Evolutionary conservation across 1,140 invertebrate genomes (phyloP), one percentile per base, ranked within the genome.

Genomic region (Polypedilum vanderplanki): DNA sequence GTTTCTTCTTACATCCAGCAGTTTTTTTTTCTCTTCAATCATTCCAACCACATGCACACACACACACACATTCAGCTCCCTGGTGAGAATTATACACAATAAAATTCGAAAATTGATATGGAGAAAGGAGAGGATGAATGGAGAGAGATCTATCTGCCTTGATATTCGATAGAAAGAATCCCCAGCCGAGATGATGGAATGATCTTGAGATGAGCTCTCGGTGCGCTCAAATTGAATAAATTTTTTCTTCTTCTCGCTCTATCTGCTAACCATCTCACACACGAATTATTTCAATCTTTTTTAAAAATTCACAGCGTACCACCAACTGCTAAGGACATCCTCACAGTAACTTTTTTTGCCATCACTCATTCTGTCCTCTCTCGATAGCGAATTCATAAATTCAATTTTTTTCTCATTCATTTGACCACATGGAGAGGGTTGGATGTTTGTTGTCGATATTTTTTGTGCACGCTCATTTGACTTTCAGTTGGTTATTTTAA

Each of bases 251-350:
- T 70, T 70, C 20, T 70, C 10, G 20, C 18, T 20, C 17, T 18
- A 18, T 70, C 9, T 18, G 17, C 20, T 70, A 20, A 70, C 65
- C 20, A 70, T 70, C 17, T 18, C 65, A 18, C 20, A 70, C 65
- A 18, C 20, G 65, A 17, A 15, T 57, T 70, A 18, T 70, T 22
- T 70, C 65, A 20, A 18, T 70, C 15, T 70, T 70, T 18, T 70
- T 22, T 22, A 22, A 18, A 70, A 18, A 20, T 18, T 18, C n/a
- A 57, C 46, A 20, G 17, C 20, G 65, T 70, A 70, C 65, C 65
- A 70, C 65, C 65, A 70, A 10, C 65, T 70, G 65, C 20, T 22
- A 57, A 70, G 65, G 65, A 70, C 65, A 70, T 70, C 65, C 65
- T 22, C n/a, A n/a, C 46, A n/a, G 46, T 15, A 57, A 33, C 24